phyloP scores from a whole-genome alignment of 2,113 vertebrate species.

The Zapus hudsonius region DNA sequence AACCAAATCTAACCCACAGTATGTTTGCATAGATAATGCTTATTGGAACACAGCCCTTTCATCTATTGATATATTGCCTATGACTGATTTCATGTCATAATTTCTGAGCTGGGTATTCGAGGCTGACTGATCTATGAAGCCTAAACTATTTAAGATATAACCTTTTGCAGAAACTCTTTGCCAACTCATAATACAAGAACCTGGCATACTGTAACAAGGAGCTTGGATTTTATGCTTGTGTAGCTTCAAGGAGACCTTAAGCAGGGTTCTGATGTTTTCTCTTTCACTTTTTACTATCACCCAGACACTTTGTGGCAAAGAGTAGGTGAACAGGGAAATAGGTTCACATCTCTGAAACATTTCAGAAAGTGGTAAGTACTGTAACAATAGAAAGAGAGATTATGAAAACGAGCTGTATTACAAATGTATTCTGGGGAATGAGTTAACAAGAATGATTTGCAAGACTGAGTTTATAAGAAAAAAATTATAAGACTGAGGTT shows the following conservation, averaged over 20 bases:
- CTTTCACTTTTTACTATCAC: too few species aligned
- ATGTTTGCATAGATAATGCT: neutral
- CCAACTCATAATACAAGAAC: accelerated
- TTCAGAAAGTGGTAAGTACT: too few species aligned
- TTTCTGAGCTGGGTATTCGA: neutral
- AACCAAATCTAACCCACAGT: neutral
- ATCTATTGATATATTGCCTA: neutral
- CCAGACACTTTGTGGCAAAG: too few species aligned
- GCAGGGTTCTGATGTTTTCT: too few species aligned
- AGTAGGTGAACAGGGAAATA: too few species aligned
- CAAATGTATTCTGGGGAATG: too few species aligned
- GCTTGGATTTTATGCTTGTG: neutral
- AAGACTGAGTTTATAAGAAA: too few species aligned
- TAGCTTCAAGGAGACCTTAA: too few species aligned
- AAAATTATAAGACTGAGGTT: too few species aligned
- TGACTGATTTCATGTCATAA: neutral
- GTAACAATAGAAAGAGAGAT: too few species aligned
- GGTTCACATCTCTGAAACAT: too few species aligned
- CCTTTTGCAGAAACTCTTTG: neutral
- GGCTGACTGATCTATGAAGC: neutral
- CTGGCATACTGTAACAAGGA: neutral
- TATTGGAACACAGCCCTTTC: neutral
- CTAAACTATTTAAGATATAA: neutral
- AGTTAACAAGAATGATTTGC: neutral
- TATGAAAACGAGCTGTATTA: too few species aligned